Percentiles rank a stretch among this genome's conserved stretches.
phyloP scores from a whole-genome alignment of 1,140 invertebrate species.

The Brachionus plicatilis region DNA sequence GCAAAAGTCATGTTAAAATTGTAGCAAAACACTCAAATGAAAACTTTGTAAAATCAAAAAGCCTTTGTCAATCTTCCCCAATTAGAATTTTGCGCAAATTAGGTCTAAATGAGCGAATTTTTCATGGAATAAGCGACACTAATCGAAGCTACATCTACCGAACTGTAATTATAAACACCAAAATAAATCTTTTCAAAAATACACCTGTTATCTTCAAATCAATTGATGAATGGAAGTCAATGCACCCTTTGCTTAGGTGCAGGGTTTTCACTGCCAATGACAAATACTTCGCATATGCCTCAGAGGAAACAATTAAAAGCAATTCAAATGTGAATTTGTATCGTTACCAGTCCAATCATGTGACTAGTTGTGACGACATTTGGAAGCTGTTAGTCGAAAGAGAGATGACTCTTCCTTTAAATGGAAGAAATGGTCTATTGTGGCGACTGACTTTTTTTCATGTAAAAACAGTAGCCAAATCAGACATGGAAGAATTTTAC shows the following conservation, averaged over 20 bases:
- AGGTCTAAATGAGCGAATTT: neutral
- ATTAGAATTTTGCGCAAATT: neutral
- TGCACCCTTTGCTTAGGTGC: conserved; percentile 10
- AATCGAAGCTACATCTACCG: conserved; percentile 18
- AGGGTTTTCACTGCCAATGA: neutral
- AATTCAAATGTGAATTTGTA: conserved; percentile 13
- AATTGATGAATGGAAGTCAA: conserved; percentile 4
- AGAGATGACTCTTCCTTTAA: neutral
- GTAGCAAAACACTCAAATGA: neutral
- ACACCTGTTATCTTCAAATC: neutral
- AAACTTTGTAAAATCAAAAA: neutral
- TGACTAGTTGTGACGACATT: neutral
- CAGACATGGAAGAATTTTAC: neutral
- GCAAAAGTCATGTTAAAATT: neutral
- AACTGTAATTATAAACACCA: conserved; percentile 17
- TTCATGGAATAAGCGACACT: neutral
- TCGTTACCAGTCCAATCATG: neutral
- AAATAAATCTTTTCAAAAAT: conserved; percentile 10
- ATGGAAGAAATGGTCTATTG: neutral
- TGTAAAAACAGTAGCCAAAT: neutral
- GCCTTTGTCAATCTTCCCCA: neutral
- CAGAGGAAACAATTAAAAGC: neutral
- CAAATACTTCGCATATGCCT: conserved; percentile 15
- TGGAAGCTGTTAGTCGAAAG: conserved; percentile 31
- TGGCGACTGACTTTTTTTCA: conserved; percentile 33